A percentile compares a stretch with the other conserved stretches of the same genome.
Evolutionary conservation across 2,113 vertebrate genomes (phyloP).

Genomic region (Diadophis punctatus): DNA sequence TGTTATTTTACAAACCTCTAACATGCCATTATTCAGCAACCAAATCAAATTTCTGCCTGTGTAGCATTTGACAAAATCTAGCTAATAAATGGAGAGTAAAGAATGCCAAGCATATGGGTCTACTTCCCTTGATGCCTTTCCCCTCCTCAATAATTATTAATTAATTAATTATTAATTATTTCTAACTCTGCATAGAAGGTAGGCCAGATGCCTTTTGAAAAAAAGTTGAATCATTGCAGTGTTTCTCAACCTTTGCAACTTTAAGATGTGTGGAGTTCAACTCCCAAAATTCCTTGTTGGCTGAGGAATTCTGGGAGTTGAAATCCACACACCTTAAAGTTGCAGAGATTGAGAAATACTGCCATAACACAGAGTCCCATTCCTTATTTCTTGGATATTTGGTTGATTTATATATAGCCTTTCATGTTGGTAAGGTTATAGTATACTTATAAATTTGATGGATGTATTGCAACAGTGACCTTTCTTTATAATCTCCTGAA

Average conservation of each 20-base stretch:
- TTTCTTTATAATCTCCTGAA: not conserved
- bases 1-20: not conserved
- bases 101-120: not conserved
- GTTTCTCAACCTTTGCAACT: not conserved
- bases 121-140: not conserved
- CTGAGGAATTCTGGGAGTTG: not conserved
- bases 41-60: not conserved
- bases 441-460: not conserved
- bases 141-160: not conserved
- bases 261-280: not conserved
- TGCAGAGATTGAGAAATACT: not conserved
- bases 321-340: not conserved
- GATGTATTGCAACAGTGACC: not conserved
- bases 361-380: not conserved
- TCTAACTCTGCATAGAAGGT: not conserved
- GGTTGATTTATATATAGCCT: not conserved
- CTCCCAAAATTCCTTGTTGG: not conserved
- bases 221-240: not conserved
- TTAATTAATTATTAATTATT: too few species aligned
- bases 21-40: not conserved
- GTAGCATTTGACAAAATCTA: slow-evolving; percentile 1
- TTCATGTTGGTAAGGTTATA: not conserved
- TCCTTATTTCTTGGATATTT: not conserved
- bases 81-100: not conserved
- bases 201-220: not conserved